Evolutionary conservation across 2,797 vertebrate genomes (phyloP).

Genomic region (Poecilia wingei): DNA sequence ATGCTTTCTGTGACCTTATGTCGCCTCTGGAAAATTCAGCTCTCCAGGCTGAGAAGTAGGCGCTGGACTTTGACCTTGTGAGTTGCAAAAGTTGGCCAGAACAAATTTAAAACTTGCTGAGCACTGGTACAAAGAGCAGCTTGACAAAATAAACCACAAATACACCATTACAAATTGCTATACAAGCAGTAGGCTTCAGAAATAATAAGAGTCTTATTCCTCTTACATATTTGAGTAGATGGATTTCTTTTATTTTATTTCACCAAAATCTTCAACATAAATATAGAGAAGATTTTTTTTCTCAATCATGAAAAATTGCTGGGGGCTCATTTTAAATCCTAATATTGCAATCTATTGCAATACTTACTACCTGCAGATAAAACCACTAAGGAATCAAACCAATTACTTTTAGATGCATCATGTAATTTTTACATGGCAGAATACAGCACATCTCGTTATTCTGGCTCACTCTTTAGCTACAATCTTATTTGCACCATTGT

Average conservation of each 20-base stretch:
- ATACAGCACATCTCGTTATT: slow-evolving; percentile 39
- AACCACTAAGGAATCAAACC: background rate
- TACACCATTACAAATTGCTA: slow-evolving; percentile 10
- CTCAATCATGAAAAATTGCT: background rate
- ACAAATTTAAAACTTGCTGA: slow-evolving; percentile 55
- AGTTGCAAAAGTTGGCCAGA: slow-evolving; percentile 50
- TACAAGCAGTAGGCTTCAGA: background rate
- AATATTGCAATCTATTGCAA: background rate
- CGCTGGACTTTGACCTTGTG: slow-evolving; percentile 52
- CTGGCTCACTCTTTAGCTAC: slow-evolving; percentile 21
- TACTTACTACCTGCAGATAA: background rate
- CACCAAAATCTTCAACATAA: background rate
- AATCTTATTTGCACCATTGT: slow-evolving; percentile 2
- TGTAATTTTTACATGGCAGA: slow-evolving; percentile 17
- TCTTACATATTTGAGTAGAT: background rate
- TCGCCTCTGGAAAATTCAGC: slow-evolving; percentile 54
- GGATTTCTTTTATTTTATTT: background rate
- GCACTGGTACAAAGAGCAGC: slow-evolving; percentile 2
- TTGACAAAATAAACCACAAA: slow-evolving; percentile 20
- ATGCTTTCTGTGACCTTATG: slow-evolving; percentile 50
- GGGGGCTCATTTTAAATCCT: background rate
- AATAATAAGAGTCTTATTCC: background rate
- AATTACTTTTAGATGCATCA: slow-evolving; percentile 21
- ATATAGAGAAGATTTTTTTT: background rate
- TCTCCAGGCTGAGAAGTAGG: slow-evolving; percentile 44